A percentile compares a stretch with the other conserved stretches of the same genome.
These are phyloP conservation scores for Galagoides demidoff DNA, from an alignment of 2,797 vertebrate genomes.

Conservation along the genomic window DNA sequence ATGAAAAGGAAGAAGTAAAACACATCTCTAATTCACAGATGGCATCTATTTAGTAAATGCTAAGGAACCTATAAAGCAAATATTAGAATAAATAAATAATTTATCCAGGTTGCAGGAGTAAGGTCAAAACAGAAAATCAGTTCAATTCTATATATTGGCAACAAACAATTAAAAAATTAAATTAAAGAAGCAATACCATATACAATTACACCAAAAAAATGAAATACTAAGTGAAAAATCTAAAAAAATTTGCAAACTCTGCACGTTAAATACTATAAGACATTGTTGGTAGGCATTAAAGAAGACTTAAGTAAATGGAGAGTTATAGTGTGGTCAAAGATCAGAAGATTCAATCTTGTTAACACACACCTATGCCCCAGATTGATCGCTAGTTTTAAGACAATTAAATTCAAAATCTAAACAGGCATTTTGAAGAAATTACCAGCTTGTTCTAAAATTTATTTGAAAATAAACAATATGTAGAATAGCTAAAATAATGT, in stretches of 20 bases:
- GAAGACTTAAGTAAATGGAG: not conserved
- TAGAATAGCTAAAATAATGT: not conserved
- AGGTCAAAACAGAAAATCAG: not conserved
- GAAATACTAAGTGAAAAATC: not conserved
- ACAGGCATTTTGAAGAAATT: not conserved
- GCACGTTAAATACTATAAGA: not conserved
- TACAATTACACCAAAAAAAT: not conserved
- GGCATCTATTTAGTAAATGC: not conserved
- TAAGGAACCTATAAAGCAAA: not conserved
- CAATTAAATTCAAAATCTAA: conserved; percentile 4
- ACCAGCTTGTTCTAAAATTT: not conserved
- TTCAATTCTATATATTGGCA: not conserved
- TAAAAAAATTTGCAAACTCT: not conserved
- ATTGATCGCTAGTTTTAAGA: not conserved
- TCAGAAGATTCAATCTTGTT: not conserved
- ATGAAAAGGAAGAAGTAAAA: not conserved
- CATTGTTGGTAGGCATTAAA: not conserved
- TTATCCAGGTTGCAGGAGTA: not conserved
- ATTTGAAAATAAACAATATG: not conserved
- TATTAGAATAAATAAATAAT: not conserved
- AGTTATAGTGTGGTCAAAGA: not conserved
- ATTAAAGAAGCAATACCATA: not conserved
- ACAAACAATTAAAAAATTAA: not conserved
- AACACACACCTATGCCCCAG: not conserved
- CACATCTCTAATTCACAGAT: not conserved